Conservation (phyloP, 2,113 vertebrate species). For the Tupaia chinensis region DNA sequence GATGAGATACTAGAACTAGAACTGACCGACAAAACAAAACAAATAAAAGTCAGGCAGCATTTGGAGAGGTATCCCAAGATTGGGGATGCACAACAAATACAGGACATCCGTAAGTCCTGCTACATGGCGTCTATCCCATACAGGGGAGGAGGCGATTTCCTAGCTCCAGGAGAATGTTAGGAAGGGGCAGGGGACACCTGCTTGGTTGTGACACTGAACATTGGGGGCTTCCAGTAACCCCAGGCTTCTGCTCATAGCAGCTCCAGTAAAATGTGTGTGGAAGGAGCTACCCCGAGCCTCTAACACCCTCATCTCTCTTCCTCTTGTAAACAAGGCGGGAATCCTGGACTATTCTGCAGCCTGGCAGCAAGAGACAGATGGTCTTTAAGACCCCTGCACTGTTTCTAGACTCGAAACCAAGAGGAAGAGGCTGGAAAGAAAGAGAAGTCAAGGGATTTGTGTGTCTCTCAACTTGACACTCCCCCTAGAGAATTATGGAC, state of each 20-base stretch:
- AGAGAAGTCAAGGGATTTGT: neutral
- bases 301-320: neutral
- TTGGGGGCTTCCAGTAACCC: neutral
- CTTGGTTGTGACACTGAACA: neutral
- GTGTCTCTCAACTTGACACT: constrained; percentile 58
- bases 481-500: constrained; percentile 45
- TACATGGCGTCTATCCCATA: neutral
- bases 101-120: neutral
- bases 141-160: too few relatives aligned
- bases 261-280: neutral
- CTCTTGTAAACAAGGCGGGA: neutral
- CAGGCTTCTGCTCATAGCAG: neutral
- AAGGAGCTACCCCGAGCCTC: neutral
- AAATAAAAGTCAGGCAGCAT: neutral
- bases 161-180: neutral
- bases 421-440: neutral
- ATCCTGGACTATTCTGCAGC: neutral
- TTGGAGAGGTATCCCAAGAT: neutral
- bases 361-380: neutral
- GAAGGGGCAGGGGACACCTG: neutral
- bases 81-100: neutral
- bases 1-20: neutral
- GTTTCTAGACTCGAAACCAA: neutral
- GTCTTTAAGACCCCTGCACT: neutral
- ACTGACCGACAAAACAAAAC: neutral